These are phyloP conservation scores for Drosophila ogumai DNA, from an alignment of 1,140 invertebrate species.

Conservation along the genomic window DNA sequence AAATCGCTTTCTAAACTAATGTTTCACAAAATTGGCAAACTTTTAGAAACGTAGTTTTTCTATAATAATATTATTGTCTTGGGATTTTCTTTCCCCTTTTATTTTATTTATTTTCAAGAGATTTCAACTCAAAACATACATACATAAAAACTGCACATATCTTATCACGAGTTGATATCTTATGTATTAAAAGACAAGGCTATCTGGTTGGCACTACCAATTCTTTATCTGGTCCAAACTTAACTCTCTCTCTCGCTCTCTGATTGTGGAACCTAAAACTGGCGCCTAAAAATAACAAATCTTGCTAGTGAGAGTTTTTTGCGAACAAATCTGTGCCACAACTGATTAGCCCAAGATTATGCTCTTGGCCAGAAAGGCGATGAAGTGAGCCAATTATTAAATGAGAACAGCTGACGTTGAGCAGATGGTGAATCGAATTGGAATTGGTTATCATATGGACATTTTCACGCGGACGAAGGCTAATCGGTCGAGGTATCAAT, in stretches of 20 bases:
- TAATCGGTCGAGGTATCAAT: conserved; percentile 63
- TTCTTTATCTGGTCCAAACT: conserved; percentile 59
- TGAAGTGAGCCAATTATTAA: not conserved
- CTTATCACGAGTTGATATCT: conserved; percentile 74
- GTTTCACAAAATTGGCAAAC: too few relatives aligned
- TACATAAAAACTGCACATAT: conserved; percentile 49
- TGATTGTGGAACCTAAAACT: conserved; percentile 69
- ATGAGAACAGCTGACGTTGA: conserved; percentile 1
- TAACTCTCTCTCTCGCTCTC: not conserved
- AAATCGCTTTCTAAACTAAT: too few relatives aligned
- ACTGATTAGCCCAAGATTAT: conserved; percentile 51
- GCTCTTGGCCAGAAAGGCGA: not conserved
- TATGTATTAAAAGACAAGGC: conserved; percentile 53
- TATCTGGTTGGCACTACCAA: conserved; percentile 59
- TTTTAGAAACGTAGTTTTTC: too few relatives aligned
- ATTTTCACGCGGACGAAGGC: conserved; percentile 13
- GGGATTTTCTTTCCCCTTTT: too few relatives aligned
- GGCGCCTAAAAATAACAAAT: conserved; percentile 40
- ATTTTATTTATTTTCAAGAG: not conserved
- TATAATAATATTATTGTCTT: too few relatives aligned
- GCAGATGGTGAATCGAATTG: not conserved
- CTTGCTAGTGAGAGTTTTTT: conserved; percentile 46
- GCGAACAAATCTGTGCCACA: conserved; percentile 42
- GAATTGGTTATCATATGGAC: conserved; percentile 4
- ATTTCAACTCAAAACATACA: conserved; percentile 48